Base-by-base conservation (phyloP, 2,888 invertebrate genomes). In the Syrista parreyssii region DNA sequence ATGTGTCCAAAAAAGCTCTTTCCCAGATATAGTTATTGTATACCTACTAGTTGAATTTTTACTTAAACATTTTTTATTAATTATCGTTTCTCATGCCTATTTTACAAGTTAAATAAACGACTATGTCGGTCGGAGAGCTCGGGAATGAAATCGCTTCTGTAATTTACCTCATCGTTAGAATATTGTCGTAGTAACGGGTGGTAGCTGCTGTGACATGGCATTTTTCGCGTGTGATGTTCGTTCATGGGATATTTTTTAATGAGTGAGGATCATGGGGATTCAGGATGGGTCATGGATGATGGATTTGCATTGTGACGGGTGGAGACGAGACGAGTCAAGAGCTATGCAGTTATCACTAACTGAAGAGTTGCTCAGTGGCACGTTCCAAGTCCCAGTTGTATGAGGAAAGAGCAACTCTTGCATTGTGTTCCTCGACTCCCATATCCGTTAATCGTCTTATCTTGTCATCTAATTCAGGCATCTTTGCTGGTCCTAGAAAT, bases 381-480 rank as follows among this genome's bases (percentile, higher is more conserved):
- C 96, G 94, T 92, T 97, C 97, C 88, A 98, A 92, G 89, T 98
- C 96, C 98, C 98, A 99, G 91, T 97, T 96, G 91, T 96, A 96
- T 73, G 97, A 96, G 76, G 98, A 98, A 76, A 99, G 93, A 40
- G 98, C 98, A 73, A 97, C 97, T 83, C 97, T 93, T 36, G 98
- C 98, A 90, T 95, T 95, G 87, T 97, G 95, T 91, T 97, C 97
- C 85, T 97, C 96, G 77, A 99, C 95, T 75, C 99, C 99, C 98
- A 99, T 98, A 89, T 98, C 98, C 88, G 95, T 94, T 85, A 99
- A 93, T 88, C 97, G 95, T 91, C 95, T 95, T 85, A 99, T 96
- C 93, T 98, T 97, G 84, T 95, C 94, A 92, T 97, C 96, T 92
- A 96, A 96, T 85, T 98, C 98, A 82, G 94, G 93, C 92, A 95